Conservation (phyloP, 23 tunicate species). For the Trididemnum clinides region DNA sequence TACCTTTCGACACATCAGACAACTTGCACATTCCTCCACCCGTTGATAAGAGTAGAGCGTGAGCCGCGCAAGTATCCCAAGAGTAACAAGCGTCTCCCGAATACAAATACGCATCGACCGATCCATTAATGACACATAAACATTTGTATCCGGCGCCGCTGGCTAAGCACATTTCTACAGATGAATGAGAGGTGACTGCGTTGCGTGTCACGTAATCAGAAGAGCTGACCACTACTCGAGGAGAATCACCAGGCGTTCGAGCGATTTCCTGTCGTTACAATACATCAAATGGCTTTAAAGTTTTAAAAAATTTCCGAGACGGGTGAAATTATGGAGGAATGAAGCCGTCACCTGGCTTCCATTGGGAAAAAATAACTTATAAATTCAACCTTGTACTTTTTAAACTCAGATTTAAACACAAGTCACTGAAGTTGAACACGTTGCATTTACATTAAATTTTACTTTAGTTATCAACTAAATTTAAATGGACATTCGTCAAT, state of each 20-base stretch:
- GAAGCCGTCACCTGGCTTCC: no score
- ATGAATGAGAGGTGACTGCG: background rate
- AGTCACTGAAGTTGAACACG: no score
- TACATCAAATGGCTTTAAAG: background rate
- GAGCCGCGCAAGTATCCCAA: slow-evolving; percentile 96
- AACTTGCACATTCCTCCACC: slow-evolving; percentile 61
- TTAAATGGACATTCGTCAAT: no score
- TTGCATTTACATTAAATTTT: no score
- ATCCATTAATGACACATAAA: slow-evolving; percentile 55
- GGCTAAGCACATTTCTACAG: slow-evolving; percentile 13
- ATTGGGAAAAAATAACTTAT: no score
- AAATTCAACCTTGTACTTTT: no score
- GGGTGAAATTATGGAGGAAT: no score
- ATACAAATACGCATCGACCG: slow-evolving; percentile 64
- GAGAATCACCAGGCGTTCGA: background rate
- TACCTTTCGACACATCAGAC: background rate
- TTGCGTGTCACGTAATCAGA: background rate
- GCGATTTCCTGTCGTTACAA: background rate
- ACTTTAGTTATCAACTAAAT: no score
- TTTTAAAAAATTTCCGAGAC: no score
- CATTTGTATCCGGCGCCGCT: slow-evolving; percentile 88
- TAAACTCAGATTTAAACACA: no score
- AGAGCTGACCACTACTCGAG: slow-evolving; percentile 7
- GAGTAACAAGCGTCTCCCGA: slow-evolving; percentile 59
- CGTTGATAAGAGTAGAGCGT: slow-evolving; percentile 48